Conservation (phyloP, 2,113 vertebrate species). For the Paedocypris sp. region DNA sequence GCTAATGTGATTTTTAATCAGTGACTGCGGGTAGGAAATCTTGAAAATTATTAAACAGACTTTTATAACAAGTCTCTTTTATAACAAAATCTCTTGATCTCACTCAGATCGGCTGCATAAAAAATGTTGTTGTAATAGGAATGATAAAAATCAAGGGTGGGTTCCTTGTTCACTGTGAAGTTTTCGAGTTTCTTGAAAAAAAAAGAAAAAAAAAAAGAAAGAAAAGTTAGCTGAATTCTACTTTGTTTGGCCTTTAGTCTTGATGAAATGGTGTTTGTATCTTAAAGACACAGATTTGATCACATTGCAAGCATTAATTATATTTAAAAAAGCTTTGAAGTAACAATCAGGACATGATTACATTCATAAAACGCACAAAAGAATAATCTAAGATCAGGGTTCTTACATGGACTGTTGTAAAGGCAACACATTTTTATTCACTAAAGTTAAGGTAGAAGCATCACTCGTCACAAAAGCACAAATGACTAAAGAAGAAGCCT, state of each 20-base stretch:
- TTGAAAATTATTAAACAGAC: constrained; percentile 31
- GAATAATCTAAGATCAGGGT: too few relatives aligned
- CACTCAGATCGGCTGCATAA: constrained; percentile 15
- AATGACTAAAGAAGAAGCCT: too few relatives aligned
- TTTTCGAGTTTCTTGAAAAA: neutral
- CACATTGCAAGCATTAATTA: too few relatives aligned
- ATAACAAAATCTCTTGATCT: constrained; percentile 26
- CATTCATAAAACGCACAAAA: constrained; percentile 19
- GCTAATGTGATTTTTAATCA: constrained; percentile 51
- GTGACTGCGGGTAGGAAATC: constrained; percentile 24
- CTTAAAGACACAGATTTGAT: constrained; percentile 18
- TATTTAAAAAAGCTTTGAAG: too few relatives aligned
- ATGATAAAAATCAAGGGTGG: constrained; percentile 9
- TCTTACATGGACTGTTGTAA: too few relatives aligned
- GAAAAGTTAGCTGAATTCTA: too few relatives aligned
- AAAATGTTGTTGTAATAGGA: constrained; percentile 24
- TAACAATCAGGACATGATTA: too few relatives aligned
- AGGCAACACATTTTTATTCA: too few relatives aligned
- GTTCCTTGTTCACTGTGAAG: constrained; percentile 6
- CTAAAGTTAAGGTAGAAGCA: too few relatives aligned
- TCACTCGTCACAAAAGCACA: too few relatives aligned
- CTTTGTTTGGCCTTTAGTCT: neutral
- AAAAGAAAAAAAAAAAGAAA: neutral
- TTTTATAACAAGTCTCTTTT: too few relatives aligned
- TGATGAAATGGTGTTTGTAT: neutral